phyloP scores from a whole-genome alignment of 1,140 invertebrate genomes.

The Lucilia cuprina region DNA sequence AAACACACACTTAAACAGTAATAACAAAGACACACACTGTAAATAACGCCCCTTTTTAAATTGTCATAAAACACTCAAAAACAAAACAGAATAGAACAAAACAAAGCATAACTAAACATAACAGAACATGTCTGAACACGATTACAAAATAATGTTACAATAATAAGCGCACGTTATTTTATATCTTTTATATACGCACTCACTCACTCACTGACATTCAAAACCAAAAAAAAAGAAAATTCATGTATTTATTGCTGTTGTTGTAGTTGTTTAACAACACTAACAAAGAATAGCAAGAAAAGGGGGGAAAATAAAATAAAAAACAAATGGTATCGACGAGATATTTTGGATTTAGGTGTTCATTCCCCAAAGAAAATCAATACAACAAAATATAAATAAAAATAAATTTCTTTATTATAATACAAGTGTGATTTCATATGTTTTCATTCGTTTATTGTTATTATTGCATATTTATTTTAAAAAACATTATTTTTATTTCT shows the following conservation, averaged over 20 bases:
- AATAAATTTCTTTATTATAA: no score
- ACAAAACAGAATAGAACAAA: not conserved
- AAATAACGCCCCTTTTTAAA: not conserved
- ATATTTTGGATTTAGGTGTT: not conserved
- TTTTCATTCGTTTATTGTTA: not conserved
- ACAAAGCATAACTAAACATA: not conserved
- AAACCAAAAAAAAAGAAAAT: not conserved
- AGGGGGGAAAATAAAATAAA: not conserved
- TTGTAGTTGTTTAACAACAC: not conserved
- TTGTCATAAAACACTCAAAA: constrained; percentile 14
- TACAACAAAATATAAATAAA: not conserved
- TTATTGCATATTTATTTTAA: no score
- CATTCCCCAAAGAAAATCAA: not conserved
- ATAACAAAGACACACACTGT: not conserved
- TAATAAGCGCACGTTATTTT: not conserved
- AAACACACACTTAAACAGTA: not conserved
- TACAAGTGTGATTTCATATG: not conserved
- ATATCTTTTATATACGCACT: not conserved
- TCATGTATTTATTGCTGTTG: not conserved
- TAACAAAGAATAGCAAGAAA: not conserved
- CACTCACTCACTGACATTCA: not conserved
- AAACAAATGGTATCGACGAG: not conserved
- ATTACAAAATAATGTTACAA: not conserved
- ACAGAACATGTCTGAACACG: not conserved
- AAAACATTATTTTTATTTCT: not conserved